Base-by-base conservation (phyloP, 1,140 invertebrate species). In the Drosophila serrata region DNA sequence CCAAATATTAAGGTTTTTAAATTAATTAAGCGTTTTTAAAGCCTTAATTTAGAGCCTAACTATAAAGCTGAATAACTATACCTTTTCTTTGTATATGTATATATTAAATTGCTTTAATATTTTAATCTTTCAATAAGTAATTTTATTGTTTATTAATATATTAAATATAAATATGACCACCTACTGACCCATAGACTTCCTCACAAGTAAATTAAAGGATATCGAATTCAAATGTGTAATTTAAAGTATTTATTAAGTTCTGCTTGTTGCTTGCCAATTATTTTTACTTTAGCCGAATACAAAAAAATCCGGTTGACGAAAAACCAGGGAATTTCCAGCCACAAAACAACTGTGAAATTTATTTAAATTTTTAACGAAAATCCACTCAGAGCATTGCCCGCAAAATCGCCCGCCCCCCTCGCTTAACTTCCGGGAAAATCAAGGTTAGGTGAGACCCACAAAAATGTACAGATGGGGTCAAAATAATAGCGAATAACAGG, bases 321-420 rank as follows among this genome's bases (percentile, higher is more conserved):
- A 67, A 48, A 68, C 43, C 43, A 37, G 48, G 27, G 65, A 72
- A 70, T 35, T 42, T 15, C n/a, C 43, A 49, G 59, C 72, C 69
- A 45, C 70, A 75, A 56, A 75, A 75, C 72, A 75, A 73, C 67
- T 72, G 67, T 59, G 45, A 46, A 37, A 46, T 42, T 53, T 29
- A 62, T 75, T 63, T 84, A 78, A 81, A 85, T 85, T 69, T 85
- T 86, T 81, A 86, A 85, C 74, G 74, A 69, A 85, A 78, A 86
- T 81, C 67, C 81, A 78, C 67, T 81, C 76, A 81, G 82, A 85
- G 81, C 60, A 64, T 78, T 31, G 22, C 33, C 35, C 7, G 31
- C 31, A 22, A 53, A 7, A 6, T 4, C 9, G 0, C 31, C 31
- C 9, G 0, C 31, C 8, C 12, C 17, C 31, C 7, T 7, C 49